Conservation (phyloP, 2,888 invertebrate species). For the Tridacna crocea region DNA sequence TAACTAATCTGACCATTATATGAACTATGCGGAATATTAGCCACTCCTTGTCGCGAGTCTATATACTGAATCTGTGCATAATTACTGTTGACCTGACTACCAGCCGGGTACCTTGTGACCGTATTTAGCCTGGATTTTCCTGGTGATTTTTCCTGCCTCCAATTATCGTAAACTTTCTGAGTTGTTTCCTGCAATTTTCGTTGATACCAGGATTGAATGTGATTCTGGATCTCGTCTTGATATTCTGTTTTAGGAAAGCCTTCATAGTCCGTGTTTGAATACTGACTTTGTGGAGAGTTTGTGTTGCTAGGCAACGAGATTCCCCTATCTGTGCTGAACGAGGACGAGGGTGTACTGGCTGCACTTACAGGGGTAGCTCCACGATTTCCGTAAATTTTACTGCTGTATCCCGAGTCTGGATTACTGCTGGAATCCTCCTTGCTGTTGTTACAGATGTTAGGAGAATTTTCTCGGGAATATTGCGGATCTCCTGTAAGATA, state of each 20-base stretch:
- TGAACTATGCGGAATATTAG: constrained; percentile 15
- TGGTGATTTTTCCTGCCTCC: constrained; percentile 49
- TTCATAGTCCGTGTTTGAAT: constrained; percentile 64
- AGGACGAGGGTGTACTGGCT: constrained; percentile 77
- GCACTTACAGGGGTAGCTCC: constrained; percentile 58
- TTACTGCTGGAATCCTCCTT: constrained; percentile 82
- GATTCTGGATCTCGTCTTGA: constrained; percentile 66
- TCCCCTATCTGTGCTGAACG: constrained; percentile 76
- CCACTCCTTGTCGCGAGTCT: constrained; percentile 21
- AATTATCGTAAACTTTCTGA: constrained; percentile 68
- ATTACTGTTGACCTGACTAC: constrained; percentile 28
- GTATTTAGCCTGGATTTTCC: constrained; percentile 32
- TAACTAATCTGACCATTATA: constrained; percentile 16
- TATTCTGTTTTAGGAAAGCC: constrained; percentile 55
- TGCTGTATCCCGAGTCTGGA: constrained; percentile 93
- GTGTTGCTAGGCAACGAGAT: constrained; percentile 69
- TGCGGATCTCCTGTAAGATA: constrained; percentile 54
- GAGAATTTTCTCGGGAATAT: constrained; percentile 55
- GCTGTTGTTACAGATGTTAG: constrained; percentile 66
- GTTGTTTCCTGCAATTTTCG: constrained; percentile 75
- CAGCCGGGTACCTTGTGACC: constrained; percentile 30
- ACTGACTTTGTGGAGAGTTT: constrained; percentile 70
- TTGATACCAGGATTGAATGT: constrained; percentile 78
- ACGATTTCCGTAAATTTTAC: constrained; percentile 89
- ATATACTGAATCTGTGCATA: constrained; percentile 10